A percentile compares a stretch with the other conserved stretches of the same genome.
Conservation (phyloP, 2,113 vertebrate genomes). For the Himantopus leucocephalus region DNA sequence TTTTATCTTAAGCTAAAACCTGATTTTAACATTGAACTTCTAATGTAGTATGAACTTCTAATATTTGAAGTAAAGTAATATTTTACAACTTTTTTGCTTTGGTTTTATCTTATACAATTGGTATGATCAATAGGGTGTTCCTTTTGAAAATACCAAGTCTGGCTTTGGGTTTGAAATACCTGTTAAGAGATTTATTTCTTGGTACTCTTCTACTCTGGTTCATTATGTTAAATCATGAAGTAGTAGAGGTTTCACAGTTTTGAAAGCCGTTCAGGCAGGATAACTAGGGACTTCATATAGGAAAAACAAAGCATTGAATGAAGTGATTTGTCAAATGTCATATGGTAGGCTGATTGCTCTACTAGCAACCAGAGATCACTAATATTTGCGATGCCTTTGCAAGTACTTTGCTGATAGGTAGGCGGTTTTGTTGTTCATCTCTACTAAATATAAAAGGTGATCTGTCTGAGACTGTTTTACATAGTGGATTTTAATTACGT, state of each 20-base stretch:
- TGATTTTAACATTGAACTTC: not conserved
- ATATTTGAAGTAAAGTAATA: not conserved
- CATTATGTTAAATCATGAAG: not conserved
- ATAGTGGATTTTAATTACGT: not conserved
- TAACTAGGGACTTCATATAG: not conserved
- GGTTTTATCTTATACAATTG: not conserved
- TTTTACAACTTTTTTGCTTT: not conserved
- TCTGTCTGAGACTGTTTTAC: not conserved
- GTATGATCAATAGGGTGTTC: accelerated
- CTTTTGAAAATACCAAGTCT: not conserved
- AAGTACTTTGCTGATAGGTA: not conserved
- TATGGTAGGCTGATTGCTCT: not conserved
- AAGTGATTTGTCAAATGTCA: not conserved
- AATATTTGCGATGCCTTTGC: not conserved
- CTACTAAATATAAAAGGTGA: not conserved
- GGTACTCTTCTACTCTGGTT: not conserved
- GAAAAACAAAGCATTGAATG: not conserved
- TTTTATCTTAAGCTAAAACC: not conserved
- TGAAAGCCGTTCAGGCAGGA: not conserved
- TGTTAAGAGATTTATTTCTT: not conserved
- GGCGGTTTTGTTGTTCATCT: not conserved
- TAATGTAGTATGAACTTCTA: not conserved
- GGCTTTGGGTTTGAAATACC: not conserved
- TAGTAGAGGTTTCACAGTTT: not conserved
- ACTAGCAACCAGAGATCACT: not conserved